Conservation (phyloP, 2,888 invertebrate species). For the Ophion ellenae region DNA sequence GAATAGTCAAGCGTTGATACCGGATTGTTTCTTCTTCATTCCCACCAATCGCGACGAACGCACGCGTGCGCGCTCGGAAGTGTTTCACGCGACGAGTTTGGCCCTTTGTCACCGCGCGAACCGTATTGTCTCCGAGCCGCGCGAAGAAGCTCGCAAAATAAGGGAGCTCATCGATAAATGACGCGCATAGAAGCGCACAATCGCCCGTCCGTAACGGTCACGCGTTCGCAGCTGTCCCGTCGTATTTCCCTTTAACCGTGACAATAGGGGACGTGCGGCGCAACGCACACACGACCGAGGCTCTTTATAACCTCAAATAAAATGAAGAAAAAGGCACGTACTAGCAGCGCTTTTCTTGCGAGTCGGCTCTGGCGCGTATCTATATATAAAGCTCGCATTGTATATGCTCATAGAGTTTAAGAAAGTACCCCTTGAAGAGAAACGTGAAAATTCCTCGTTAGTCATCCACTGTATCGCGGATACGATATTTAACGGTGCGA, state of each 20-base stretch:
- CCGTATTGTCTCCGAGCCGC: neutral
- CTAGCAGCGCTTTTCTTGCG: neutral
- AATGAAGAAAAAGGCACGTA: conserved; percentile 8
- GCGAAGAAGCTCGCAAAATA: conserved; percentile 2
- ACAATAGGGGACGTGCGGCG: conserved; percentile 74
- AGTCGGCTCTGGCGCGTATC: neutral
- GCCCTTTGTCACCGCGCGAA: neutral
- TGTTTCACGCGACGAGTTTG: neutral
- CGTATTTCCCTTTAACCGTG: conserved; percentile 66
- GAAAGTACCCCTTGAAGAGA: neutral
- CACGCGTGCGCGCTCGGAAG: neutral
- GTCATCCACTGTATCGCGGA: neutral
- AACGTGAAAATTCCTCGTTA: neutral
- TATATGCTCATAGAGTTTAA: too few species aligned
- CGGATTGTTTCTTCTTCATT: neutral
- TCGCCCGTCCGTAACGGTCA: conserved; percentile 73
- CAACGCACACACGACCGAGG: conserved; percentile 7
- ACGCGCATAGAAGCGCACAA: conserved; percentile 18
- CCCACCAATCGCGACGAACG: neutral
- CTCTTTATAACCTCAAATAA: conserved; percentile 18
- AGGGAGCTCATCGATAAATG: conserved; percentile 39
- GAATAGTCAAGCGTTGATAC: neutral
- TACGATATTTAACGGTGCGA: neutral
- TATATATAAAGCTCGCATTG: too few species aligned
- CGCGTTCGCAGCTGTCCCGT: conserved; percentile 75